Conservation (phyloP, 2,888 invertebrate species). For the Bombyx huttoni region DNA sequence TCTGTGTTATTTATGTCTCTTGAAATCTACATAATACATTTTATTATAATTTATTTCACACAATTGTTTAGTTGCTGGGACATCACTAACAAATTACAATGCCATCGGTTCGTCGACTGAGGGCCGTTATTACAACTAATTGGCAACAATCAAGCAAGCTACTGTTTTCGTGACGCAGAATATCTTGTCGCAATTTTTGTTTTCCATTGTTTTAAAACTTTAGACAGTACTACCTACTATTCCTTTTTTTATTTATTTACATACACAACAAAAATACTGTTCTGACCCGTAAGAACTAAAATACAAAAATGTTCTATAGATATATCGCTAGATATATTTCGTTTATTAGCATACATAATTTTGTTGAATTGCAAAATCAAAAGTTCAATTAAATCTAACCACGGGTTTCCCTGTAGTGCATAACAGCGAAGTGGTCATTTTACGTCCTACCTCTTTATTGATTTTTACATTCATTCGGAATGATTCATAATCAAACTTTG, state of each 20-base stretch:
- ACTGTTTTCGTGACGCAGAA: conserved; percentile 39
- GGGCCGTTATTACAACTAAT: conserved; percentile 63
- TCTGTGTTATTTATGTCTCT: too few relatives aligned
- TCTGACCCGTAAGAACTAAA: too few relatives aligned
- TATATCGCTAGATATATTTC: too few relatives aligned
- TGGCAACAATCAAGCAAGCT: conserved; percentile 58
- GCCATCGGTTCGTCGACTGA: conserved; percentile 33
- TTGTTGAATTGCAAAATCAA: not conserved
- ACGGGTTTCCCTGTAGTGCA: not conserved
- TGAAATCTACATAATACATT: too few relatives aligned
- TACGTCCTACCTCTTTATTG: too few relatives aligned
- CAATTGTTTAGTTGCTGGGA: conserved; percentile 10
- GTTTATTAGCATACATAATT: not conserved
- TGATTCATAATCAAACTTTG: too few relatives aligned
- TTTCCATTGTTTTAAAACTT: conserved; percentile 19
- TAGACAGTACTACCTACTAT: not conserved
- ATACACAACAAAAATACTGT: too few relatives aligned
- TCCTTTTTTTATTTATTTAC: too few relatives aligned
- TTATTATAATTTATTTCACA: conserved; percentile 32
- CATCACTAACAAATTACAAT: conserved; percentile 46
- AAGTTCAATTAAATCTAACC: not conserved
- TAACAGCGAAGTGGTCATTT: not conserved
- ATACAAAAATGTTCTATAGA: too few relatives aligned
- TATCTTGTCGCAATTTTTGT: conserved; percentile 26
- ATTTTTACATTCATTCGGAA: too few relatives aligned